Conservation (phyloP, 2,888 invertebrate genomes). For the Pterostichus madidus region DNA sequence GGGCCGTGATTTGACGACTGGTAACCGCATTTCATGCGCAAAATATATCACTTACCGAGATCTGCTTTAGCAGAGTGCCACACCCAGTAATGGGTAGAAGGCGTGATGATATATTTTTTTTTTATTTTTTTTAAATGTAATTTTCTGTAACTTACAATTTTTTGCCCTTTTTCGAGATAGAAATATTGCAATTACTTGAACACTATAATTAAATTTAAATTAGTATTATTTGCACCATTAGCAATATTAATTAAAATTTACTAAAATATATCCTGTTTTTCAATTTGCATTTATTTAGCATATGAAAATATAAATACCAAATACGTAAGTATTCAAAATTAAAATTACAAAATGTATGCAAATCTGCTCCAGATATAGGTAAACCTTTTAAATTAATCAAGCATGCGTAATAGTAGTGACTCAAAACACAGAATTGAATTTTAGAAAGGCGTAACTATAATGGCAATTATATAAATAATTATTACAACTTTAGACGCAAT, state of each 20-base stretch:
- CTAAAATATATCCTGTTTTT: conserved; percentile 19
- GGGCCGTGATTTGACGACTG: too few relatives aligned
- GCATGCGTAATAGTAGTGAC: not conserved
- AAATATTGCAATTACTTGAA: too few relatives aligned
- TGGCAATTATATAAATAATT: conserved; percentile 50
- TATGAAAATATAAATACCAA: not conserved
- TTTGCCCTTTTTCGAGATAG: too few relatives aligned
- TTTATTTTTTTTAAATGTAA: too few relatives aligned
- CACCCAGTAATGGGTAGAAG: too few relatives aligned
- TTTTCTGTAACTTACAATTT: too few relatives aligned
- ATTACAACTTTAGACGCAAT: conserved; percentile 20
- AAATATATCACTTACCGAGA: too few relatives aligned
- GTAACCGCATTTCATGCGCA: too few relatives aligned
- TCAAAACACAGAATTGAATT: conserved; percentile 22
- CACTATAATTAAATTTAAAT: not conserved
- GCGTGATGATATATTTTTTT: too few relatives aligned
- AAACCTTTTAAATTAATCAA: conserved; percentile 25
- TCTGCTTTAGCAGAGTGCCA: too few relatives aligned
- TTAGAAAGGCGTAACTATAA: conserved; percentile 40
- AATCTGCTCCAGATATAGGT: conserved; percentile 10
- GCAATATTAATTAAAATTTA: not conserved
- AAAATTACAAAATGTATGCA: conserved; percentile 31
- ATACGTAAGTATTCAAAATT: not conserved
- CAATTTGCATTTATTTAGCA: conserved; percentile 32
- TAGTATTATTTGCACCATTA: conserved; percentile 4